Evolutionary conservation across 2,113 vertebrate species (phyloP), one percentile per base, ranked within the genome.

Genomic region (Oostethus manadensis): DNA sequence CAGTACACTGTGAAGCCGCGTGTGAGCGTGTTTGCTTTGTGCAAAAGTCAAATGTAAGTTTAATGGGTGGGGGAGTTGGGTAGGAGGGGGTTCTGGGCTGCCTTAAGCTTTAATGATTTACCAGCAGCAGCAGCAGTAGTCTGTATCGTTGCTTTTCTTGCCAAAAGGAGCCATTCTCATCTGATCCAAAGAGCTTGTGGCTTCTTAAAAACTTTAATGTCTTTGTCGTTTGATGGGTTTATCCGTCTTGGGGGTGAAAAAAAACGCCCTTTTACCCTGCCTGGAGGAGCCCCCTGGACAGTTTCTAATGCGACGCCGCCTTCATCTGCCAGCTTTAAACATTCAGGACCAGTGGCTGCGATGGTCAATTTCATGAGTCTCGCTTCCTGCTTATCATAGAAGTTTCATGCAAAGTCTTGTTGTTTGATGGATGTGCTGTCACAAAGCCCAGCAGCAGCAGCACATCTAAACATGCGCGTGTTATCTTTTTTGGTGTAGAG

Each of bases 121-220:
- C n/a, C n/a, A 33, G 29, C 29, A 33, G 29, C 29, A 33, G 29
- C 22, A 42, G 38, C 11, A 5, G 23, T 2, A 26, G 23, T 26
- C 29, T 48, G 17, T 17, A 58, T 51, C 9, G 71, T 45, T 66
- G 68, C 42, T 29, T 14, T 21, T 48, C 22, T 46, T 42, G 35
- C n/a, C 42, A 40, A 45, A 57, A 54, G n/a, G 10, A 42, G 17
- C 2, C 2, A 8, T 56, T 21, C 15, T 51, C 29, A 59, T 75
- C n/a, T 73, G 35, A 68, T 14, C 15, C 15, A 29, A 40, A 21
- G 40, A 14, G 33, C 62, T 58, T 15, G 7, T 53, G 50, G 35
- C 21, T 66, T 51, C 69, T 48, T 46, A 21, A 15, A 65, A 51
- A 38, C 16, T 29, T 54, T n/a, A 16, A 35, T 20, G 20, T 51